Evolutionary conservation across 2,888 invertebrate species (phyloP).

Genomic region (Tetragonisca angustula): DNA sequence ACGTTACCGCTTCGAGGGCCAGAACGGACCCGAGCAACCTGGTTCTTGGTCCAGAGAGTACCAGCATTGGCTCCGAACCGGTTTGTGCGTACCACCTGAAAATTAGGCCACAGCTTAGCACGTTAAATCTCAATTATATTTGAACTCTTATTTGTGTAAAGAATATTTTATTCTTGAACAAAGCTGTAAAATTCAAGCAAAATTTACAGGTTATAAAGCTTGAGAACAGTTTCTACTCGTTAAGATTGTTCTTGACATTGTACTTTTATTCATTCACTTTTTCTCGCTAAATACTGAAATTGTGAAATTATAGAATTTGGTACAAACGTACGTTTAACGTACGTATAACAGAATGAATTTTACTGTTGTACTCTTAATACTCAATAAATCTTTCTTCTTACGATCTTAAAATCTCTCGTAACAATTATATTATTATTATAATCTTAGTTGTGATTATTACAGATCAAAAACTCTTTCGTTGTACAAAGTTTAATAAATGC

Average conservation of each 20-base stretch:
- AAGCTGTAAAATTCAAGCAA: background rate
- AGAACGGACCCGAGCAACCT: slow-evolving; percentile 89
- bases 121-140: background rate
- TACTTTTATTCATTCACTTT: background rate
- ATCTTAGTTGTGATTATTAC: background rate
- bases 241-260: slow-evolving; percentile 6
- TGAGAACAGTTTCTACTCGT: background rate
- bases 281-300: background rate
- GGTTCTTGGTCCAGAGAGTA: slow-evolving; percentile 88
- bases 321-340: background rate
- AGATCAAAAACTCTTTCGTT: background rate
- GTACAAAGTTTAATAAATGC: background rate
- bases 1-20: slow-evolving; percentile 89
- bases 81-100: slow-evolving; percentile 89
- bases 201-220: background rate
- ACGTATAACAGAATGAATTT: background rate
- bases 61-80: slow-evolving; percentile 87
- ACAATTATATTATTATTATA: background rate
- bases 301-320: background rate
- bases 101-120: background rate
- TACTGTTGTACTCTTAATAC: background rate
- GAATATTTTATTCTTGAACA: background rate
- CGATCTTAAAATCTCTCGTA: background rate
- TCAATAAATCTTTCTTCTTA: background rate
- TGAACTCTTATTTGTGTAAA: background rate